A percentile compares a stretch with the other conserved stretches of the same genome.
Conservation (phyloP, 2,797 vertebrate species). For the Sphenodon punctatus region DNA sequence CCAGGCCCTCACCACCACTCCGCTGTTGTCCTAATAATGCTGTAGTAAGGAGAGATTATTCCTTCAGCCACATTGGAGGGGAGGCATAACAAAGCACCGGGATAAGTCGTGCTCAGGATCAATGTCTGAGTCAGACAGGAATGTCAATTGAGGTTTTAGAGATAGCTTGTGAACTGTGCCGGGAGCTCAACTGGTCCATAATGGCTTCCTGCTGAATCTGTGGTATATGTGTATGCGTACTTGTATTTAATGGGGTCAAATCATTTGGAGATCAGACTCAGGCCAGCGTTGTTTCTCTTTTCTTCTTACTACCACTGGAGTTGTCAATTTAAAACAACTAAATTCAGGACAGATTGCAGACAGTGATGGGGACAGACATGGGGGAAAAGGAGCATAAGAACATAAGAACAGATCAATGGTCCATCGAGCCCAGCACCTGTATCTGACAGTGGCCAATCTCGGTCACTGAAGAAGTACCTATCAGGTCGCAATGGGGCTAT, state of each 20-base stretch:
- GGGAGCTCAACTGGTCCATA: background rate
- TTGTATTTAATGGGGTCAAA: background rate
- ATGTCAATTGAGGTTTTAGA: no score
- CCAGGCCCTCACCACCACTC: background rate
- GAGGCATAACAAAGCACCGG: background rate
- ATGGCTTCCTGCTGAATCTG: fast-evolving
- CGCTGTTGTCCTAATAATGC: background rate
- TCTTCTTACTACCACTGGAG: background rate
- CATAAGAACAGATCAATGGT: no score
- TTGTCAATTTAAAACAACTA: no score
- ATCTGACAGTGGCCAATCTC: no score
- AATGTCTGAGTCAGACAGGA: background rate
- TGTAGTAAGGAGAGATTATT: no score
- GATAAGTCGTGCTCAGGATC: fast-evolving
- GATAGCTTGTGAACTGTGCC: background rate
- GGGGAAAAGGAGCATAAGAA: no score
- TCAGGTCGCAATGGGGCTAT: no score
- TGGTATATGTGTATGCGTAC: fast-evolving
- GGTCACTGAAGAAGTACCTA: no score
- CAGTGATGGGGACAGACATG: no score
- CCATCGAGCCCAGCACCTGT: no score
- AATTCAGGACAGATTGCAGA: no score
- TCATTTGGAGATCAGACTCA: background rate
- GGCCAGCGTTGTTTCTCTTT: fast-evolving
- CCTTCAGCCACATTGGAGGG: background rate